These are phyloP conservation scores for Crotalus viridis DNA, from an alignment of 2,113 vertebrate species.

Conservation along the genomic window DNA sequence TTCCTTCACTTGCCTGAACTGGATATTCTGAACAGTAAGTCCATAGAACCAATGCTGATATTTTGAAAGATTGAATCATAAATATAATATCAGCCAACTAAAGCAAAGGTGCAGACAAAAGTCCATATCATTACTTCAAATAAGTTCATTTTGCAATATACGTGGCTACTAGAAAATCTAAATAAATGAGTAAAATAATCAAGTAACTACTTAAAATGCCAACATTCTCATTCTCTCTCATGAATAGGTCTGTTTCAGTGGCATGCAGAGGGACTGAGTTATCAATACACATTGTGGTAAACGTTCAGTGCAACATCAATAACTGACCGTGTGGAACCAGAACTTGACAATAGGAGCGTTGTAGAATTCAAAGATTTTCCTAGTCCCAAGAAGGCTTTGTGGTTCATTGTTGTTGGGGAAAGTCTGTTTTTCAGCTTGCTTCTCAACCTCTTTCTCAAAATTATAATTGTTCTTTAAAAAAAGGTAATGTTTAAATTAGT, in stretches of 20 bases:
- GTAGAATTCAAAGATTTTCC: conserved; percentile 92
- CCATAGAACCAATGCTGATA: not conserved
- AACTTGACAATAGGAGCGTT: conserved; percentile 96
- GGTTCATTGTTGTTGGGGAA: conserved; percentile 40
- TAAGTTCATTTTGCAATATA: not conserved
- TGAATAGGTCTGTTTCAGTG: not conserved
- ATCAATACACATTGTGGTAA: not conserved
- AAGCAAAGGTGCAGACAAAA: not conserved
- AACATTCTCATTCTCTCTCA: not conserved
- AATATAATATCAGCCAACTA: not conserved
- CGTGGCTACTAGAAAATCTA: not conserved
- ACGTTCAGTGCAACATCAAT: not conserved
- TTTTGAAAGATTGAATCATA: not conserved
- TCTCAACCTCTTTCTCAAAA: conserved; percentile 74
- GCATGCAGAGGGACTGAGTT: not conserved
- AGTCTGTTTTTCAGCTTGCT: conserved; percentile 50
- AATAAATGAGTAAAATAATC: not conserved
- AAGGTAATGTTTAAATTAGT: conserved; percentile 27
- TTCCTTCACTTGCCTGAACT: not conserved
- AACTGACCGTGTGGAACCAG: conserved; percentile 94
- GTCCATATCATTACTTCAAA: not conserved
- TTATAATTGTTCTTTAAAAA: conserved; percentile 71
- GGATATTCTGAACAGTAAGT: not conserved
- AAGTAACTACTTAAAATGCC: not conserved
- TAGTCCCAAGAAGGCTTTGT: conserved; percentile 72